These are phyloP conservation scores for Discoglossus pictus DNA, from an alignment of 2,797 vertebrate genomes.

Conservation along the genomic window DNA sequence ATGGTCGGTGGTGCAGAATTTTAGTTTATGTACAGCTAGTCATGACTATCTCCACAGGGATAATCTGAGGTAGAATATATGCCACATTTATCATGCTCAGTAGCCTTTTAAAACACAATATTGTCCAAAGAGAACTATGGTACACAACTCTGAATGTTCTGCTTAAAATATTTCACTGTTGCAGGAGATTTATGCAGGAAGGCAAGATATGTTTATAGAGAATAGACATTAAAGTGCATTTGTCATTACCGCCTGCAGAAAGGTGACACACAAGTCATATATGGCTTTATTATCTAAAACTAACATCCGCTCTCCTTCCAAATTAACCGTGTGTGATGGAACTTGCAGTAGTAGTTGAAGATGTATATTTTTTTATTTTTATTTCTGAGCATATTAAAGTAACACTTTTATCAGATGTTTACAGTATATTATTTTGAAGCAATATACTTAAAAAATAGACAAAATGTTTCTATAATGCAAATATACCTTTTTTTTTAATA, in stretches of 20 bases:
- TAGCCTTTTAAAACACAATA: constrained; percentile 27
- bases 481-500: too few species aligned
- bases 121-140: constrained; percentile 19
- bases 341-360: constrained; percentile 16
- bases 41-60: constrained; percentile 13
- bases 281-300: constrained; percentile 5
- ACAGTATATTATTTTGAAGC: too few species aligned
- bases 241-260: constrained; percentile 15
- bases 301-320: not conserved
- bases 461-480: too few species aligned
- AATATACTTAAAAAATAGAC: too few species aligned
- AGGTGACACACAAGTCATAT: constrained; percentile 6
- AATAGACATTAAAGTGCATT: constrained; percentile 23
- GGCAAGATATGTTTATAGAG: constrained; percentile 29
- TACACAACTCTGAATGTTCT: constrained; percentile 4
- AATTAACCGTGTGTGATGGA: constrained; percentile 35
- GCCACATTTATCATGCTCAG: constrained; percentile 16
- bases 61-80: constrained; percentile 31
- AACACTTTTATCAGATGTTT: too few species aligned
- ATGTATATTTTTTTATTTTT: too few species aligned
- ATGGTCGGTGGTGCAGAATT: too few species aligned
- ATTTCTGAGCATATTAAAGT: too few species aligned
- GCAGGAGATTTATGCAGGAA: constrained; percentile 31
- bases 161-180: constrained; percentile 14
- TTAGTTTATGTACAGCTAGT: constrained; percentile 6